Base-by-base conservation (phyloP, 2,888 invertebrate species). In the Parnassius glacialis region DNA sequence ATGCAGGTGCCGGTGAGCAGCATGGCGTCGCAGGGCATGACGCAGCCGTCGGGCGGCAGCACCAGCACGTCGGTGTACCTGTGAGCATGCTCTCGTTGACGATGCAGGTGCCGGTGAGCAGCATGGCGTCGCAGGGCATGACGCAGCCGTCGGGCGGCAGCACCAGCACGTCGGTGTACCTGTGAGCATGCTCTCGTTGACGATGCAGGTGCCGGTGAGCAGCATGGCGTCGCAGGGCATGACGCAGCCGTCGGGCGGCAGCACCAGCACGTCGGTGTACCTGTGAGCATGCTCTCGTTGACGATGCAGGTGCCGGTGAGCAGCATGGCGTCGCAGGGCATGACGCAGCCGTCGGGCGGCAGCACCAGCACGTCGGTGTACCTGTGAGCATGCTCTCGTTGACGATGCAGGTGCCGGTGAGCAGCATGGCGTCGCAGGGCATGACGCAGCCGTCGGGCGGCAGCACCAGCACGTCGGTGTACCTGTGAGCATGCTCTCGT, bases 21-120 rank as follows among this genome's bases (percentile, higher is more conserved):
- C 67, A 97, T 94, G 10, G 97, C 97, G 81, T 98, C 98, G 85
- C 95, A 96, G 1, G 94, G 94, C 92, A 96, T 94, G 12, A 94
- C 90, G 76, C 95, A 96, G 55, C 97, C 96, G 71, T 94, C 93
- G 3, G 94, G 92, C 1, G 98, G 97, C 67, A 98, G 93, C 65
- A 96, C 94, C 55, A 97, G 93, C 52, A 97, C 92, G 80, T 97
- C 97, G 10, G 34, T 34, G 7, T 34, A 96, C 96, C 97, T 66
- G 98, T 98, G 3, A 98, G 93, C 96, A 98, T 97, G 78, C 97
- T 96, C 86, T 98, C 98, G 80, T 98, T 98, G 62, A 98, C 97
- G 70, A 98, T 97, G 76, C 97, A 97, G 51, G 95, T 95, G 52
- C 98, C 98, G 25, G 95, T 94, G 25, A 98, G 90, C 41, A 98